Conservation (phyloP, 2,888 invertebrate genomes). For the Formica aserva region DNA sequence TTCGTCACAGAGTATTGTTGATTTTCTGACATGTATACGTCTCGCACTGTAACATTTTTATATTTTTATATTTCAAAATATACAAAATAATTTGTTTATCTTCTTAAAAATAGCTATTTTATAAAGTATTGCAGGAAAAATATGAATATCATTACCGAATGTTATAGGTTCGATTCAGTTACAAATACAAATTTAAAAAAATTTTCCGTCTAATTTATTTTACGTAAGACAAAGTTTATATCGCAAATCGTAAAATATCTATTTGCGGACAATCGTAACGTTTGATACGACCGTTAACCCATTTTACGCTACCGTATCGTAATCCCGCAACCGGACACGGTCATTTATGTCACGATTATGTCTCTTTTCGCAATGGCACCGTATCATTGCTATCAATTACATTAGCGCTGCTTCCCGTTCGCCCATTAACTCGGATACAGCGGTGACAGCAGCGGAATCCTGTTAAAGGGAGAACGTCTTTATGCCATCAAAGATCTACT, state of each 20-base stretch:
- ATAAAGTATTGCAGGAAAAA: not conserved
- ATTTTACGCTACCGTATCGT: slow-evolving; percentile 7
- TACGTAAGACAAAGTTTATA: not conserved
- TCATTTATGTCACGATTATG: slow-evolving; percentile 32
- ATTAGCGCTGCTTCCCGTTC: slow-evolving; percentile 31
- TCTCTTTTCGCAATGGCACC: slow-evolving; percentile 30
- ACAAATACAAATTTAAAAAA: not conserved
- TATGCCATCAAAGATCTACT: slow-evolving; percentile 61
- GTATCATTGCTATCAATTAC: slow-evolving; percentile 43
- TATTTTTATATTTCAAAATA: not conserved
- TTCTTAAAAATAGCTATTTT: not conserved
- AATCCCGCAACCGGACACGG: slow-evolving; percentile 27
- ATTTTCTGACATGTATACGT: not conserved
- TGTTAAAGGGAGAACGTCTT: slow-evolving; percentile 66
- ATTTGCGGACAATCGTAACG: slow-evolving; percentile 10
- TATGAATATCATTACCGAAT: not conserved
- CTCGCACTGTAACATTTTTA: not conserved
- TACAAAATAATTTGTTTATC: not conserved
- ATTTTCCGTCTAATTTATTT: not conserved
- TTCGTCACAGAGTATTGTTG: not conserved
- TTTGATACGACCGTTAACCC: slow-evolving; percentile 17
- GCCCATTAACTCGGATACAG: slow-evolving; percentile 29
- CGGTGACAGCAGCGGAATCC: slow-evolving; percentile 32
- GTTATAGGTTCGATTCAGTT: not conserved
- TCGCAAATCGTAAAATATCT: slow-evolving; percentile 5